Base-by-base conservation (phyloP, 2,888 invertebrate species). In the Lordiphosa andalusiaca region DNA sequence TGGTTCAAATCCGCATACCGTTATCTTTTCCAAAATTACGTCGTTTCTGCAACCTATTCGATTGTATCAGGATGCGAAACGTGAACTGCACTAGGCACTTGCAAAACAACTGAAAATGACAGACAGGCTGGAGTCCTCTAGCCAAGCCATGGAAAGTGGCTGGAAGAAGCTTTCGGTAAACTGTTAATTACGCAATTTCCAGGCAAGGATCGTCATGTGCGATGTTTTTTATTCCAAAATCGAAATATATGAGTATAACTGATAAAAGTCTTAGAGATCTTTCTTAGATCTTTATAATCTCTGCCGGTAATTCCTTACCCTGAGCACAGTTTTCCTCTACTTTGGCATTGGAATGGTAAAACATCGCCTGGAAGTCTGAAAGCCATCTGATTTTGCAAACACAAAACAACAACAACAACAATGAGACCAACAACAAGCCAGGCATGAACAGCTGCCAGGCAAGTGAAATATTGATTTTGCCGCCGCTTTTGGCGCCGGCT, bases 181-280 rank as follows among this genome's bases (percentile, higher is more conserved):
- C 33, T 30, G 33, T 65, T 57, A 84, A 82, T 85, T 86, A 85
- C 85, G 84, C 85, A 86, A 86, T 71, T 86, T 82, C 78, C 82
- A 80, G 71, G 16, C 9, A 39, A 50, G 30, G 37, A 44, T 46
- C 30, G 21, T 7, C 13, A 10, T 40, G 3, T 21, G 6, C 25
- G 6, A 25, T 25, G 25, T 25, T 25, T 6, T 25, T 25, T 2
- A 6, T 6, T 1, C 2, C 6, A 1, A 2, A 25, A 25, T 6
- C 6, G 6, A 23, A 5, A 5, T 23, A 23, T 5, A 4, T 4
- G 23, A 4, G 23, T 5, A 23, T 6, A 25, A 9, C 7, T 30
- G 9, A 30, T 9, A 0, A 9, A 30, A 30, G 1, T 0, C 9
- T 9, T 48, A 10, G 13, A 16, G 38, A 40, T 41, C 19, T 33